Conservation (phyloP, 2,888 invertebrate species). For the Zaprionus obscuricornis region DNA sequence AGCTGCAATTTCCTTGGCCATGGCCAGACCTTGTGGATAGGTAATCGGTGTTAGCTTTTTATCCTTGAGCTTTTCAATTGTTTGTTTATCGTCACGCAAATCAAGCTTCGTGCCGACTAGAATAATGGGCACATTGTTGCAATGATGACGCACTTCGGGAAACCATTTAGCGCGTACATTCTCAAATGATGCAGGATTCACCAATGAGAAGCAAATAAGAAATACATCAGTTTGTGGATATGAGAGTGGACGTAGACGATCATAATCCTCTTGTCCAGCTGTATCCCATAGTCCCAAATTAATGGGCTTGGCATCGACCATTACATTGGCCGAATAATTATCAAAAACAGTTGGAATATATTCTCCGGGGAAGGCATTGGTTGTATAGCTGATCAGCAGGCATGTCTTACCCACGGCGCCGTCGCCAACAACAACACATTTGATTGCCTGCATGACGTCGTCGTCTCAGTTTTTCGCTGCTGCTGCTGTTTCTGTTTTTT, state of each 20-base stretch:
- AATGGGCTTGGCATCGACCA: constrained; percentile 82
- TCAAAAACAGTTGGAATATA: constrained; percentile 83
- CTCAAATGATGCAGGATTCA: constrained; percentile 82
- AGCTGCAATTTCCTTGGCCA: constrained; percentile 82
- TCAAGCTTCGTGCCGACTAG: constrained; percentile 81
- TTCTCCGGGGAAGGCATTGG: constrained; percentile 82
- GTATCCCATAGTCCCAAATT: constrained; percentile 82
- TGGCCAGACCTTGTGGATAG: constrained; percentile 82
- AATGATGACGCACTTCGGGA: constrained; percentile 82
- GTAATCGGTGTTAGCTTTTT: constrained; percentile 82
- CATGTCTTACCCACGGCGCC: constrained; percentile 83
- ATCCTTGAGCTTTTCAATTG: constrained; percentile 82
- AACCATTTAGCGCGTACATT: constrained; percentile 83
- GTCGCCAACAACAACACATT: constrained; percentile 82
- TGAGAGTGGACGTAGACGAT: constrained; percentile 80
- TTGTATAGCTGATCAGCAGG: constrained; percentile 82
- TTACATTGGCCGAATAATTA: constrained; percentile 82
- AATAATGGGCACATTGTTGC: constrained; percentile 82
- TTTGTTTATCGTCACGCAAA: constrained; percentile 81
- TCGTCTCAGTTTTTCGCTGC: constrained; percentile 31
- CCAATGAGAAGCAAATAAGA: constrained; percentile 82
- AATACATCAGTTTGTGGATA: constrained; percentile 82
- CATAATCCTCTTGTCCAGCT: constrained; percentile 82
- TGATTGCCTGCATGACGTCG: constrained; percentile 81
- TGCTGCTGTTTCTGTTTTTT: constrained; percentile 21